Conservation (phyloP, 2,797 vertebrate species). For the Garrulus glandarius region DNA sequence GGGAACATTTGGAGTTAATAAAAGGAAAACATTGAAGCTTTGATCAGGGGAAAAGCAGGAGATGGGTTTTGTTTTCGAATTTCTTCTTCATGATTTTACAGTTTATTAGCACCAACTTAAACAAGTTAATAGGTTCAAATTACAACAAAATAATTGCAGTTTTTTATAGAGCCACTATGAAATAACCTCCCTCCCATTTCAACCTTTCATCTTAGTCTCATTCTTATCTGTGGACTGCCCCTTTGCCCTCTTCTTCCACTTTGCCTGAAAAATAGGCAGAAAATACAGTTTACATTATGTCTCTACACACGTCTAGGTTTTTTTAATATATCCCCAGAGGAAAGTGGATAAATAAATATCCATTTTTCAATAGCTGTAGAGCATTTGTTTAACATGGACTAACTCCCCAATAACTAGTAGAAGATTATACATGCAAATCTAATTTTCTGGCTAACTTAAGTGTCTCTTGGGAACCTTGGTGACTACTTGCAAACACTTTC, state of each 20-base stretch:
- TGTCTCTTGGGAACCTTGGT: slow-evolving; percentile 32
- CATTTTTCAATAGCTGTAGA: neutral
- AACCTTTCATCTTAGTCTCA: slow-evolving; percentile 24
- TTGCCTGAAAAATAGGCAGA: slow-evolving; percentile 19
- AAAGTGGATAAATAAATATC: slow-evolving; percentile 28
- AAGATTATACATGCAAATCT: slow-evolving; percentile 27
- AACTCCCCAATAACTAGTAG: neutral
- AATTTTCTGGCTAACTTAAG: slow-evolving; percentile 46
- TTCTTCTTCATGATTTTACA: slow-evolving; percentile 4
- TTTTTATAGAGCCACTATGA: neutral
- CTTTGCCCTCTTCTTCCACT: neutral
- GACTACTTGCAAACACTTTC: slow-evolving; percentile 5
- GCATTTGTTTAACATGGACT: slow-evolving; percentile 34
- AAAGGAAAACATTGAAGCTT: slow-evolving; percentile 24
- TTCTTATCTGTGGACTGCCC: slow-evolving; percentile 21
- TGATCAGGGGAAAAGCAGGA: slow-evolving; percentile 25
- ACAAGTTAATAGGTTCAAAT: slow-evolving; percentile 33
- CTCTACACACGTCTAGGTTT: neutral
- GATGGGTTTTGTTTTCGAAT: neutral
- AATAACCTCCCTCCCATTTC: neutral
- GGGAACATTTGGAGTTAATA: slow-evolving; percentile 14
- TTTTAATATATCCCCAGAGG: neutral
- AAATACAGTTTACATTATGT: slow-evolving; percentile 16
- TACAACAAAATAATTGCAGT: slow-evolving; percentile 20
- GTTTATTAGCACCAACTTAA: slow-evolving; percentile 42